phyloP scores from a whole-genome alignment of 2,888 invertebrate genomes.

The Leptinotarsa juncta region DNA sequence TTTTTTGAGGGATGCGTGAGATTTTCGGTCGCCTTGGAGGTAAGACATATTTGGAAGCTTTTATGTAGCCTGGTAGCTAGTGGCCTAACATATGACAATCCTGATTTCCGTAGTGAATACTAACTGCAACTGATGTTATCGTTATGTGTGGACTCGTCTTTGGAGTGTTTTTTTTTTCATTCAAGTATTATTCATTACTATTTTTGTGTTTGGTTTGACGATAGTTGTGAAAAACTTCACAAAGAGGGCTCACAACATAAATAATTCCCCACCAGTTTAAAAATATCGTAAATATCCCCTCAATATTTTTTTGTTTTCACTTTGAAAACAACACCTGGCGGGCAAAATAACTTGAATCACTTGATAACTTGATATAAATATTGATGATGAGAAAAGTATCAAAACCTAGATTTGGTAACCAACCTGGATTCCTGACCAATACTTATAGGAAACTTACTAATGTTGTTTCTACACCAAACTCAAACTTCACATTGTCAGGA shows the following conservation, averaged over 20 bases:
- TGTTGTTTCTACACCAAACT: too few species aligned
- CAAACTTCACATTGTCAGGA: too few species aligned
- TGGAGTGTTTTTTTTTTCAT: background rate
- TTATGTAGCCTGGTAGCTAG: constrained; percentile 19
- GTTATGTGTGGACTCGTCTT: background rate
- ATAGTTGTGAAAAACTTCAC: background rate
- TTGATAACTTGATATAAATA: too few species aligned
- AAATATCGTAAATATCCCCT: too few species aligned
- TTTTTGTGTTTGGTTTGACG: background rate
- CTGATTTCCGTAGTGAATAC: background rate
- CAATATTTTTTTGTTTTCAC: too few species aligned
- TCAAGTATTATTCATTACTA: background rate
- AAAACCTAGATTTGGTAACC: too few species aligned
- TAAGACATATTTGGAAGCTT: constrained; percentile 50
- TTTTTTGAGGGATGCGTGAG: constrained; percentile 53
- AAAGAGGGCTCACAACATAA: background rate
- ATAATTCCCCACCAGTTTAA: background rate
- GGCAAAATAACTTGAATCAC: too few species aligned
- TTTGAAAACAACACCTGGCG: too few species aligned
- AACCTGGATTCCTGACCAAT: too few species aligned
- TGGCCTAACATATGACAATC: constrained; percentile 14
- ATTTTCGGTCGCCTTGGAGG: constrained; percentile 59
- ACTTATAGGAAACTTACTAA: too few species aligned
- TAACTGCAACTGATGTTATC: constrained; percentile 7
- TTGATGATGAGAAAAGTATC: too few species aligned